Base-by-base conservation (phyloP, 2,888 invertebrate species). In the Nysson spinosus region DNA sequence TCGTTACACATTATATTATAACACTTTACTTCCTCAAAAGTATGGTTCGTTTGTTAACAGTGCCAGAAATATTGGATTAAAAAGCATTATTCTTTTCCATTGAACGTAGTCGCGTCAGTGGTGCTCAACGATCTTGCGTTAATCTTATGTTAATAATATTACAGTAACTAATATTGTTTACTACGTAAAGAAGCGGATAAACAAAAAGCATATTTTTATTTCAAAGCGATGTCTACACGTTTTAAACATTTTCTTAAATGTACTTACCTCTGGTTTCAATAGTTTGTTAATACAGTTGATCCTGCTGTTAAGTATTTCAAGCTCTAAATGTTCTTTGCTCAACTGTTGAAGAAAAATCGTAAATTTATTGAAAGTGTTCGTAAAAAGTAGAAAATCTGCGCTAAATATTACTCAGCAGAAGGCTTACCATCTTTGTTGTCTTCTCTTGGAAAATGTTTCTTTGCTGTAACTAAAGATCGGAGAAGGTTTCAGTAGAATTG, bases 381-480 rank as follows among this genome's bases (percentile, higher is more conserved):
- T 11, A 34, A 34, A 35, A 1, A 5, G n/a, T n/a, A 42, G 26
- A 40, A 22, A 52, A 43, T 47, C 30, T 43, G n/a, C n/a, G n/a
- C n/a, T n/a, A n/a, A n/a, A n/a, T n/a, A 56, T 35, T 35, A 6
- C 34, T 26, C 19, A 3, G 12, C n/a, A 43, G 9, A 3, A n/a
- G 19, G 51, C 82, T 83, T 54, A 86, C 86, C 73, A 80, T 81
- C 78, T 83, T 84, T 54, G 79, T 81, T 17, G 80, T 76, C 62
- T 86, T 86, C 54, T 83, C 82, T 51, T 83, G 83, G 58, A 85
- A 86, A 32, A 85, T 72, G 57, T 77, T 78, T 54, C 76, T 83
- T 66, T 85, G 86, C 63, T 78, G 82, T 40, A 86, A 65, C 86
- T 87, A 62, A 57, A 81, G 78, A 67, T 65, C 40, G 50, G 55